Evolutionary conservation across 2,888 invertebrate species (phyloP).

Genomic region (Philereme vetulata): DNA sequence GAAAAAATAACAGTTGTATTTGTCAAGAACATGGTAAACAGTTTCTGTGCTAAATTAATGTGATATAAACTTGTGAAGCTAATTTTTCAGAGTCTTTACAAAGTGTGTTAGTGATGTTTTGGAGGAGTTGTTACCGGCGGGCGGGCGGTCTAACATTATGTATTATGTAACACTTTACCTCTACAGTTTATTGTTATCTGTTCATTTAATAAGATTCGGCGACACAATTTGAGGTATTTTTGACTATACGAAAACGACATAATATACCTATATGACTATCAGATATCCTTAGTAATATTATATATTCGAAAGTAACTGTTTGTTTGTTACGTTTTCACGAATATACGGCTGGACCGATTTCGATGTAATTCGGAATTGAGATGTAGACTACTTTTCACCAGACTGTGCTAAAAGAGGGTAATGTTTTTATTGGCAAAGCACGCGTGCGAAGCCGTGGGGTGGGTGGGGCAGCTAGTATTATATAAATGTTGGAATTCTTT

Average conservation of each 20-base stretch:
- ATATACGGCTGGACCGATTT: too few species aligned
- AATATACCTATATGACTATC: not conserved
- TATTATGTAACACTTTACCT: conserved; percentile 61
- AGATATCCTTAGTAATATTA: too few species aligned
- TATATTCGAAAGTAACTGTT: too few species aligned
- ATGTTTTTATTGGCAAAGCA: too few species aligned
- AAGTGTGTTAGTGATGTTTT: conserved; percentile 68
- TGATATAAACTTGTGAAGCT: conserved; percentile 68
- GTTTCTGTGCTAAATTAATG: conserved; percentile 60
- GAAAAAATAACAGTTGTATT: too few species aligned
- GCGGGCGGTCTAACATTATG: conserved; percentile 30
- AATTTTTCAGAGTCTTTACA: conserved; percentile 75
- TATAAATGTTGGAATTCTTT: too few species aligned
- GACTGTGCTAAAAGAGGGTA: too few species aligned
- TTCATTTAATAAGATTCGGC: conserved; percentile 53
- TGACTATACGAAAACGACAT: not conserved
- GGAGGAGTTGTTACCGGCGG: conserved; percentile 47
- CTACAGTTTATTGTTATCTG: conserved; percentile 78
- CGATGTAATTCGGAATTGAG: too few species aligned
- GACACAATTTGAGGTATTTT: conserved; percentile 12
- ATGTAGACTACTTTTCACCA: too few species aligned
- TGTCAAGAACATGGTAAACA: conserved; percentile 11
- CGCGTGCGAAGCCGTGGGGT: too few species aligned
- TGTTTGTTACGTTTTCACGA: too few species aligned
- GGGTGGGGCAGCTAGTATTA: too few species aligned